Base-by-base conservation (phyloP, 2,888 invertebrate species). In the Taphrorychus bicolor region DNA sequence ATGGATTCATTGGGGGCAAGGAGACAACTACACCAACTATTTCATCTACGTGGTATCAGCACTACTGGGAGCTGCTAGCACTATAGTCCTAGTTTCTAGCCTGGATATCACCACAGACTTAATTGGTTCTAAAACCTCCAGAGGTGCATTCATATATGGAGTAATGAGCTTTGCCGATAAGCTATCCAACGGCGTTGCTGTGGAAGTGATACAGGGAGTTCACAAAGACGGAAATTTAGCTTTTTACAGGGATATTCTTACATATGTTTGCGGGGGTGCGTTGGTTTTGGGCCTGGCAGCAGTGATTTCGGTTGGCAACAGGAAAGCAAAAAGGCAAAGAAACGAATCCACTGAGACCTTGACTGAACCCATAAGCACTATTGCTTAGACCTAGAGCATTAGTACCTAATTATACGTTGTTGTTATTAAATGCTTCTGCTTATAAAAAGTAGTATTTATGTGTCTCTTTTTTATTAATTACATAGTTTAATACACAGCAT, bases 81-180 rank as follows among this genome's bases (percentile, higher is more conserved):
- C 95, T 0, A 88, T 93, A 48, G 89, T 95, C 83, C 82, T 96
- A 66, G 92, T 97, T 22, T 93, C 94, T 1, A 93, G 95, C 76
- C 84, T 97, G 48, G 89, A 94, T 0, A 86, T 95, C 73, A 94
- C 94, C 0, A 92, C 95, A 1, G 95, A 96, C 81, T 85, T 96
- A 60, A 95, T 97, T 64, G 94, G 93, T 17, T 85, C 87, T 40
- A 90, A 90, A 77, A 92, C 91, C 0, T 91, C 92, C 74, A 93
- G 89, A 71, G 93, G 95, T 3, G 96, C 96, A 22, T 96, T 96
- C 81, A 67, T 71, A 9, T 71, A 71, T 32, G 71, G 71, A 78
- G 87, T 93, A n/a, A 95, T 97, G 93, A 95, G 95, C 80, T 95
- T 97, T 78, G 86, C 90, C 9, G 97, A 97, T 83, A 97, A 97